Percentiles rank a stretch among this genome's conserved stretches.
These are phyloP conservation scores for Pampus argenteus DNA, from an alignment of 2,797 vertebrate genomes.

Conservation along the genomic window DNA sequence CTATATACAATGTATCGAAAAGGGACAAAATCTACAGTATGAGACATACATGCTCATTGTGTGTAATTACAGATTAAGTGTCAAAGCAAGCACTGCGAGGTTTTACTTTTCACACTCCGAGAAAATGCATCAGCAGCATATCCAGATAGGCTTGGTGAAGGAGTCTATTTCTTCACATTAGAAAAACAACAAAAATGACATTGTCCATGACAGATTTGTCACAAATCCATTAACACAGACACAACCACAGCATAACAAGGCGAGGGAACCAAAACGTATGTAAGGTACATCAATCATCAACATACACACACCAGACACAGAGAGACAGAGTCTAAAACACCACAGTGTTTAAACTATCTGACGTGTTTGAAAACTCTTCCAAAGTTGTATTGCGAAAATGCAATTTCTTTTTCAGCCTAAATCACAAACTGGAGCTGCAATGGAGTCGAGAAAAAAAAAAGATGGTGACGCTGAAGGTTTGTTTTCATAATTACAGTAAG, in stretches of 20 bases:
- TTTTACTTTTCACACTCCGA: constrained; percentile 27
- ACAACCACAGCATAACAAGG: constrained; percentile 50
- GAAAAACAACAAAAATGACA: constrained; percentile 37
- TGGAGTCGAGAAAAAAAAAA: background rate
- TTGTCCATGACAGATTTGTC: constrained; percentile 31
- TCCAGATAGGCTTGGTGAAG: constrained; percentile 21
- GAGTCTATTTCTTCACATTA: constrained; percentile 16
- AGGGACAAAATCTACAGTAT: constrained; percentile 3
- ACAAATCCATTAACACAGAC: constrained; percentile 52
- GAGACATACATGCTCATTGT: constrained; percentile 44
- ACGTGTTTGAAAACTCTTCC: constrained; percentile 12
- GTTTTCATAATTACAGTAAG: background rate
- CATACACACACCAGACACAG: constrained; percentile 26
- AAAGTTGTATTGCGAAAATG: constrained; percentile 1
- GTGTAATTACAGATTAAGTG: constrained; percentile 40
- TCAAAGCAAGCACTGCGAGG: constrained; percentile 36
- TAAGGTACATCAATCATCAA: constrained; percentile 34
- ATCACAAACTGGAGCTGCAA: background rate
- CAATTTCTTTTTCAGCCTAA: background rate
- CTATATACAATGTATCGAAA: constrained; percentile 21
- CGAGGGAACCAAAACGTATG: constrained; percentile 8
- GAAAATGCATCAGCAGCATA: constrained; percentile 15
- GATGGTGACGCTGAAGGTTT: background rate
- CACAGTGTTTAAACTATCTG: constrained; percentile 31
- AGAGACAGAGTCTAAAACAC: constrained; percentile 31